These are phyloP conservation scores for Tokudaia tokunoshimensis DNA, from an alignment of 2,797 vertebrate species.

Conservation along the genomic window DNA sequence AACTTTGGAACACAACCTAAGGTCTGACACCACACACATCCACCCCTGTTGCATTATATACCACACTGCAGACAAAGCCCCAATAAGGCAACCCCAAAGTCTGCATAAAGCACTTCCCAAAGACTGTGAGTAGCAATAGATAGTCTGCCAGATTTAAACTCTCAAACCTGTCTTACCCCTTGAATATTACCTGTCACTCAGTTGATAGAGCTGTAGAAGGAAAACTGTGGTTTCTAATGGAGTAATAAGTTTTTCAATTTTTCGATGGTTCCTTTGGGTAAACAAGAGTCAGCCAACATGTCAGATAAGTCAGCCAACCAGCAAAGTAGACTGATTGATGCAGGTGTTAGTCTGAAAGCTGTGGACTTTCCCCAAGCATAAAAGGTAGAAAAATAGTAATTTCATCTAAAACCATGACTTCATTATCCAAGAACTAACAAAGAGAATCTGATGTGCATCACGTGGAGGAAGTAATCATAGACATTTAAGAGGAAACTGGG, in stretches of 20 bases:
- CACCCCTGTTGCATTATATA: too few relatives aligned
- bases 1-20: background rate
- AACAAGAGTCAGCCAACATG: background rate
- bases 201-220: background rate
- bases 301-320: background rate
- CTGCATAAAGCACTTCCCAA: background rate
- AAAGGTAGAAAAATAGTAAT: background rate
- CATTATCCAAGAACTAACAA: constrained; percentile 7
- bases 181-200: background rate
- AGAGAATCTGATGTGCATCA: background rate
- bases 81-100: background rate
- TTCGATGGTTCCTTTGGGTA: background rate
- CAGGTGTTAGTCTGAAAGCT: background rate
- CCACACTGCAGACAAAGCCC: background rate
- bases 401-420: background rate
- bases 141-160: background rate
- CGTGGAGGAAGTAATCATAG: background rate
- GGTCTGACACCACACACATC: background rate
- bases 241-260: background rate
- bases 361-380: background rate
- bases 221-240: background rate
- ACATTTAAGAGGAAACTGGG: background rate
- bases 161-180: background rate
- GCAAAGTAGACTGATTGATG: background rate
- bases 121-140: background rate